Conservation (phyloP, 2,113 vertebrate species). For the Strix aluco region DNA sequence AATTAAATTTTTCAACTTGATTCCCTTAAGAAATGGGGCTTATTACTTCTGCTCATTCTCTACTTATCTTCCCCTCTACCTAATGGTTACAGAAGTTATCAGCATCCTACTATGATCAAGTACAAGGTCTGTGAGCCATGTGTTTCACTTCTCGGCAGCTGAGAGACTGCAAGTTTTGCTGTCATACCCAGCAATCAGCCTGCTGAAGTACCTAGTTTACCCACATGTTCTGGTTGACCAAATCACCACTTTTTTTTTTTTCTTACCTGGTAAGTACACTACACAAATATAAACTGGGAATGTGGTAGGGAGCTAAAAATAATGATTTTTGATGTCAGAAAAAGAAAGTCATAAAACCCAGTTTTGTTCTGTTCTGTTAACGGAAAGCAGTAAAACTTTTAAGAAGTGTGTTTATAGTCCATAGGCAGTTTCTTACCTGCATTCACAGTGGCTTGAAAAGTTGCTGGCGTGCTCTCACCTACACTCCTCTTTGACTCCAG, state of each 20-base stretch:
- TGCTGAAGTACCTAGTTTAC: not conserved
- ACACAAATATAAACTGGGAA: not conserved
- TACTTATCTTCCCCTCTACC: too few relatives aligned
- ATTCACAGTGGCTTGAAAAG: slow-evolving; percentile 70
- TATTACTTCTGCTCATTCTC: not conserved
- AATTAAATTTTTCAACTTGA: not conserved
- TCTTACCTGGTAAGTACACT: not conserved
- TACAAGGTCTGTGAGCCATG: not conserved
- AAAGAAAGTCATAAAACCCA: not conserved
- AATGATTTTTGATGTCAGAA: not conserved
- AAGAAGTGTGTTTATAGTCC: not conserved
- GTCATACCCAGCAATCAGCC: not conserved
- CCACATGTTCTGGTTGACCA: not conserved
- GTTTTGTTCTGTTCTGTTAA: not conserved
- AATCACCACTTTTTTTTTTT: not conserved
- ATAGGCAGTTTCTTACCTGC: slow-evolving; percentile 62
- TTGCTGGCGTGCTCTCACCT: slow-evolving; percentile 62
- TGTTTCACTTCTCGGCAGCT: not conserved
- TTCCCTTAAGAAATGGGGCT: not conserved
- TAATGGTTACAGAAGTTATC: not conserved
- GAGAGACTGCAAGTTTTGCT: not conserved
- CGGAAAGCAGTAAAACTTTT: not conserved
- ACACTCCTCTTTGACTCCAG: slow-evolving; percentile 79
- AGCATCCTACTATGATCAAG: not conserved
- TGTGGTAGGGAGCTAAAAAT: not conserved